Percentiles rank a stretch among this genome's conserved stretches.
Evolutionary conservation across 2,888 invertebrate genomes (phyloP).

Genomic region (Zelleria hepariella): DNA sequence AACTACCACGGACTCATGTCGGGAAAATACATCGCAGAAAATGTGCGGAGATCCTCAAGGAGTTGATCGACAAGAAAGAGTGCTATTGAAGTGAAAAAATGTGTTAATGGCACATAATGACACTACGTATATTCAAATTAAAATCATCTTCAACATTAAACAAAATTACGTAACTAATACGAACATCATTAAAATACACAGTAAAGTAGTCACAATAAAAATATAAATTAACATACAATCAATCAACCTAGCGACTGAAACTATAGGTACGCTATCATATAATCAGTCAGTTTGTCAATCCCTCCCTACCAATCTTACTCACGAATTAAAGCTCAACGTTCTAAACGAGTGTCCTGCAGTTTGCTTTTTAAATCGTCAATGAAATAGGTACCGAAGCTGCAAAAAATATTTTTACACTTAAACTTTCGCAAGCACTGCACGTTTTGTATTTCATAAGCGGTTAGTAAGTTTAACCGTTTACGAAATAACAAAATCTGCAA

Average conservation of each 20-base stretch:
- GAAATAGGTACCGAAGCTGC: too few species aligned
- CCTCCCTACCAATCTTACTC: background rate
- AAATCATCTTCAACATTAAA: background rate
- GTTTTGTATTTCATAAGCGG: background rate
- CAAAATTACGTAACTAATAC: background rate
- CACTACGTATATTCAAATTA: background rate
- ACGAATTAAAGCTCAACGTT: background rate
- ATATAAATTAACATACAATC: background rate
- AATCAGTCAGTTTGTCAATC: background rate
- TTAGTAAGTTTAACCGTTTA: too few species aligned
- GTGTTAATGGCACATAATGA: background rate
- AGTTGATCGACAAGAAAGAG: background rate
- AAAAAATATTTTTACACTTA: too few species aligned
- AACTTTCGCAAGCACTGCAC: too few species aligned
- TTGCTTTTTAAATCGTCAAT: too few species aligned
- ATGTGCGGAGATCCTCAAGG: background rate
- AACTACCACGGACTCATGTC: background rate
- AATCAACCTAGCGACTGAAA: background rate
- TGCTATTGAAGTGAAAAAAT: background rate
- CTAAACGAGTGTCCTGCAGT: too few species aligned
- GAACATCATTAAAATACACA: background rate
- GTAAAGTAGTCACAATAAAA: background rate
- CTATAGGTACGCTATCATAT: background rate
- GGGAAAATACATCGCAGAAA: conserved; percentile 1
- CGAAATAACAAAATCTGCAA: too few species aligned